Percentiles rank a stretch among this genome's conserved stretches.
phyloP scores from a whole-genome alignment of 2,797 vertebrate genomes.

The Rhadinocentrus ornatus region DNA sequence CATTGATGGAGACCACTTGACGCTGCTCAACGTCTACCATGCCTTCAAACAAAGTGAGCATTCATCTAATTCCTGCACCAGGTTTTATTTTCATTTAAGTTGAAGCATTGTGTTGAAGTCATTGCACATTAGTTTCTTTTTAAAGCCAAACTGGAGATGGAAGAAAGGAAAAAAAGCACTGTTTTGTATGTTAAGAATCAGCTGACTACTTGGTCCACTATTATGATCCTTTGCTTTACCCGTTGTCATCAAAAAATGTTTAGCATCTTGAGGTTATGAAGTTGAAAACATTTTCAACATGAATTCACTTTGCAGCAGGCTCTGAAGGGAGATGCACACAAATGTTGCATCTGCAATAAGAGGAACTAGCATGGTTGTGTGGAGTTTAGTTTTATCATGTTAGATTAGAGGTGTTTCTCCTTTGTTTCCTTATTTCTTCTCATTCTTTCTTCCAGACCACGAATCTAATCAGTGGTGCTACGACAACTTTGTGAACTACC shows the following conservation, averaged over 20 bases:
- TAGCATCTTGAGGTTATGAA: not conserved
- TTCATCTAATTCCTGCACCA: constrained; percentile 19
- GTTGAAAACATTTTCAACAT: not conserved
- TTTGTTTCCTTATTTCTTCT: not conserved
- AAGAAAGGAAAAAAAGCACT: too few species aligned
- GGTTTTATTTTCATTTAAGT: not conserved
- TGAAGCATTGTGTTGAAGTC: not conserved
- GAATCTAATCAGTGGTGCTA: constrained; percentile 99
- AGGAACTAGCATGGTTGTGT: too few species aligned
- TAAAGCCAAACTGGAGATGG: too few species aligned
- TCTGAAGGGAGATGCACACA: not conserved
- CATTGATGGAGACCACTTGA: constrained; percentile 99
- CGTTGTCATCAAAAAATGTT: not conserved
- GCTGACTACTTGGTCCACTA: too few species aligned
- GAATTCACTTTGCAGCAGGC: not conserved
- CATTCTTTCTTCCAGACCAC: constrained; percentile 86
- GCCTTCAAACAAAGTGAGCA: constrained; percentile 99
- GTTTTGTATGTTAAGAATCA: too few species aligned
- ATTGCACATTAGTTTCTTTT: not conserved
- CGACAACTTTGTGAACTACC: constrained; percentile 99
- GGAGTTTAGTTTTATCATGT: too few species aligned
- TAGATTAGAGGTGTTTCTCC: not conserved
- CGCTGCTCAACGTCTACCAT: constrained; percentile 98
- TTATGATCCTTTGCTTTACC: not conserved
- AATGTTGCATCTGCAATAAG: too few species aligned